Base-by-base conservation (phyloP, 2,888 invertebrate species). In the Smittia sp. region DNA sequence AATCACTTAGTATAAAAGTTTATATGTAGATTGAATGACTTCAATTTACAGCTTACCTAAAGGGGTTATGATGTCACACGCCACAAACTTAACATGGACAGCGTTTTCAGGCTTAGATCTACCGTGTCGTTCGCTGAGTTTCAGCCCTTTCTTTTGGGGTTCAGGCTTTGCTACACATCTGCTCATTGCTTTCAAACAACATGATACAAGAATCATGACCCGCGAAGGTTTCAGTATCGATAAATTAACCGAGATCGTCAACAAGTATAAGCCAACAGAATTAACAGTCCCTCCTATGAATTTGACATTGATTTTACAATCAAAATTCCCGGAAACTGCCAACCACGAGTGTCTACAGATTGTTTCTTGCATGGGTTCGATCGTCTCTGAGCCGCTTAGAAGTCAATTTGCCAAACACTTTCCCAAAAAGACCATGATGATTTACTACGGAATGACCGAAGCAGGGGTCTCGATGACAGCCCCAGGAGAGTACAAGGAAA, bases 121-220 rank as follows among this genome's bases (percentile, higher is more conserved):
- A 39, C n/a, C n/a, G n/a, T n/a, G n/a, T n/a, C 32, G 32, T 6
- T 32, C 32, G 32, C 32, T 32, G 3, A 6, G 32, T 9, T 32
- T 32, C 9, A 9, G 32, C 32, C 3, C 3, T 32, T 6, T 32
- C 32, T 32, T 6, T 9, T 32, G 4, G 32, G 32, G 32, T 32
- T 32, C 32, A 32, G 32, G 32, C 3, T 32, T 32, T 32, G 3
- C 32, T 32, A 6, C 32, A 32, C 3, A 3, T 9, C 32, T 32
- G 3, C 9, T 32, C 3, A 9, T 32, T 32, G 4, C 32, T 72
- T 72, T 62, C 32, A 54, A n/a, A 20, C 58, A n/a, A 22, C 38
- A 7, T 32, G 72, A 72, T 20, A 72, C 72, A 3, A n/a, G 72
- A 58, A 58, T 72, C n/a, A 38, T 54, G 1, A 62, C 72, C 7